Evolutionary conservation across 2,888 invertebrate species (phyloP), one percentile per base, ranked within the genome.

Genomic region (Actias luna): DNA sequence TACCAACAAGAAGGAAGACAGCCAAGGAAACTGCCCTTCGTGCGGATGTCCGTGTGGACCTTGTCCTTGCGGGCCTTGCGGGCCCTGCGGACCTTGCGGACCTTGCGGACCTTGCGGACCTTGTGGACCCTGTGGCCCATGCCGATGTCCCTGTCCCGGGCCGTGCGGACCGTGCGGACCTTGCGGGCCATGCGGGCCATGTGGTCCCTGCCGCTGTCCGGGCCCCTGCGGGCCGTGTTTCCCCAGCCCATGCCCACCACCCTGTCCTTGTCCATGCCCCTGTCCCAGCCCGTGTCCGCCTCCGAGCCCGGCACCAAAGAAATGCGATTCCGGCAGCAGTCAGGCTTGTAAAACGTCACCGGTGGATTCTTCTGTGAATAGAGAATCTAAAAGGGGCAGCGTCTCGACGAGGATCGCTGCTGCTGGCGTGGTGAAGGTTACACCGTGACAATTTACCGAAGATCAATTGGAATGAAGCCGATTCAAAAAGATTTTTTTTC

Each of bases 1-100:
- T 64, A 73, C 81, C 27, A 81, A 80, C 12, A 83, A 84, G 70
- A 85, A 84, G 64, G 77, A 78, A 2, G 80, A 78, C 2, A 62
- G 67, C 33, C 79, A 69, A 65, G 73, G 62, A 4, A 66, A 63
- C 12, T 75, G 76, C 63, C 75, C 78, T 2, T 58, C 65, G 27
- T 76, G 78, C 59, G 72, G 75, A 18, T 72, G 76, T 16, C 68
- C 66, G 61, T 29, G 61, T 71, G 73, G 27, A 59, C 65, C 62
- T 5, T 60, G 63, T 59, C 78, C 78, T 0, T 71, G 73, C 36
- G 67, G 69, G 1, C 69, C 71, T 0, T 62, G 64, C 63, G 63
- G 67, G 18, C 66, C 64, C 8, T 66, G 76, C 35, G 73, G 29
- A 1, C 73, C 75, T 0, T 71, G 70, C 18, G 70, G 74, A 16